These are phyloP conservation scores for Tipula unca DNA, from an alignment of 2,888 invertebrate species.

Conservation along the genomic window DNA sequence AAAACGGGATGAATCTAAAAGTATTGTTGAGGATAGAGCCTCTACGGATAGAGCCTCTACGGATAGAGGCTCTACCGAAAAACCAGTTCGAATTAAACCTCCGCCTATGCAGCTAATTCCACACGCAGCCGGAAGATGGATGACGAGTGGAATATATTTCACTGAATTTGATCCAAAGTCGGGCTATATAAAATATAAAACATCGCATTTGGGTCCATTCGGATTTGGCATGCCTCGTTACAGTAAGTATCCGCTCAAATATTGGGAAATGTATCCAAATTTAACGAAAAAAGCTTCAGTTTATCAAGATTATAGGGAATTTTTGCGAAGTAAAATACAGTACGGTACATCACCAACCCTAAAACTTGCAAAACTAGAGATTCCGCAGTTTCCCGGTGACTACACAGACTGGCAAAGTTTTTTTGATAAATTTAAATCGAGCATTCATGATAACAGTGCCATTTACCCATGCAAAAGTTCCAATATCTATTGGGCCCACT, in stretches of 20 bases:
- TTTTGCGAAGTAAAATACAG: not conserved
- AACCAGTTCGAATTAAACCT: not conserved
- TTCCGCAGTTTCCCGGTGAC: too few relatives aligned
- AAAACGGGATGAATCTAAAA: too few relatives aligned
- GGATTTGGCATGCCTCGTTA: not conserved
- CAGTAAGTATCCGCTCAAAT: not conserved
- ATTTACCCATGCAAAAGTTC: too few relatives aligned
- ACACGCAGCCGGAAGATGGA: not conserved
- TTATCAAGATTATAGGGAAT: not conserved
- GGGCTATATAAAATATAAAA: not conserved
- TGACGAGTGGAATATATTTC: not conserved
- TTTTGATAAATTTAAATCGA: too few relatives aligned
- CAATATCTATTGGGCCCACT: too few relatives aligned
- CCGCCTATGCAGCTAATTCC: not conserved
- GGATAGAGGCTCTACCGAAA: too few relatives aligned
- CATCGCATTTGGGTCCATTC: not conserved
- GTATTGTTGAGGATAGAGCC: too few relatives aligned
- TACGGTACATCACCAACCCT: too few relatives aligned
- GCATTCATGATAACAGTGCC: too few relatives aligned
- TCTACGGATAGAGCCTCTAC: too few relatives aligned
- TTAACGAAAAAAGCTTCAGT: not conserved
- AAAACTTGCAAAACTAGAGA: too few relatives aligned
- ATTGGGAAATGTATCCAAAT: not conserved
- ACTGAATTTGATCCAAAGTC: not conserved
- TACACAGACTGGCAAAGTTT: too few relatives aligned